Evolutionary conservation across 2,888 invertebrate genomes (phyloP).

Genomic region (Caenorhabditis sulstoni): DNA sequence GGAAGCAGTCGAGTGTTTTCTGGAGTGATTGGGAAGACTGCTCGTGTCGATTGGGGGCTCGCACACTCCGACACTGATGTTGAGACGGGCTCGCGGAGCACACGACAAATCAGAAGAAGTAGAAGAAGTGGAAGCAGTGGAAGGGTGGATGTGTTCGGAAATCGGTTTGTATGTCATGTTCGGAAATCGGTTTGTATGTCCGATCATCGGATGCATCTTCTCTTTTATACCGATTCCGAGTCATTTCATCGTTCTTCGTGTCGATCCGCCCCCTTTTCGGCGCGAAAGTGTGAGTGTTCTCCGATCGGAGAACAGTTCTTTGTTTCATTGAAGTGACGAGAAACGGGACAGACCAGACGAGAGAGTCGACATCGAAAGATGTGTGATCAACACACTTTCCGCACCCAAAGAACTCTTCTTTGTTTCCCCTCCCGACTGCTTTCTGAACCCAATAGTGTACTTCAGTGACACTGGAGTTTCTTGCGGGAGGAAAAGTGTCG

Average conservation of each 20-base stretch:
- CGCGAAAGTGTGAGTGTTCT: not conserved
- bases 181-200: not conserved
- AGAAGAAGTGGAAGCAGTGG: not conserved
- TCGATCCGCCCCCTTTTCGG: not conserved
- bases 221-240: not conserved
- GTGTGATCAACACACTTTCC: too few species aligned
- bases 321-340: too few species aligned
- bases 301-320: too few species aligned
- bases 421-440: too few species aligned
- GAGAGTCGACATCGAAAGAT: too few species aligned
- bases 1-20: conserved; percentile 35
- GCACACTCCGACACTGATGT: conserved; percentile 35
- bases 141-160: conserved; percentile 29
- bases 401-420: too few species aligned
- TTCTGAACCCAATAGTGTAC: too few species aligned
- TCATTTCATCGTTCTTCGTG: conserved; percentile 7
- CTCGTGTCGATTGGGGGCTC: conserved; percentile 9
- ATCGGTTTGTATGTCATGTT: conserved; percentile 15
- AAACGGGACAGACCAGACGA: too few species aligned
- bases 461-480: too few species aligned
- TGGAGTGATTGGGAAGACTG: conserved; percentile 27
- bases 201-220: not conserved
- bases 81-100: conserved; percentile 23
- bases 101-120: conserved; percentile 1
- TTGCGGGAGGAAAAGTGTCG: too few species aligned